A percentile compares a stretch with the other conserved stretches of the same genome.
These are phyloP conservation scores for Asbolus verrucosus DNA, from an alignment of 1,140 invertebrate genomes.

Conservation along the genomic window DNA sequence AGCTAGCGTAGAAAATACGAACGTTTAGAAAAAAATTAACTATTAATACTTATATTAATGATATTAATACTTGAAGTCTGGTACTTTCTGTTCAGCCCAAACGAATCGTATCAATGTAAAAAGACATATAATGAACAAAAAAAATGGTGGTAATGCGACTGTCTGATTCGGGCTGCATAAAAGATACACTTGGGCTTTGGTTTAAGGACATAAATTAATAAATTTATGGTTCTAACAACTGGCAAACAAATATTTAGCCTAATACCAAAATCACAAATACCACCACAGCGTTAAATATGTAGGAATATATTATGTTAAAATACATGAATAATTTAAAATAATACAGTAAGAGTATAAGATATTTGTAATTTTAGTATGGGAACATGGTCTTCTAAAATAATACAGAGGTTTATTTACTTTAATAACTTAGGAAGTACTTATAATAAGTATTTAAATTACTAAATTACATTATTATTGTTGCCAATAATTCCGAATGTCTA, in stretches of 20 bases:
- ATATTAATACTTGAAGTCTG: conserved; percentile 54
- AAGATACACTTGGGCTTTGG: conserved; percentile 52
- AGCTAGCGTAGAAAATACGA: conserved; percentile 47
- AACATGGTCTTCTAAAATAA: conserved; percentile 53
- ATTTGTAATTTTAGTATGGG: conserved; percentile 49
- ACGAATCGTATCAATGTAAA: conserved; percentile 22
- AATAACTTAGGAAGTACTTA: conserved; percentile 65
- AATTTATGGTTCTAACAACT: conserved; percentile 44
- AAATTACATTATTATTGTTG: conserved; percentile 59
- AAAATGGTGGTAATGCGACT: conserved; percentile 23
- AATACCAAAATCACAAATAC: conserved; percentile 51
- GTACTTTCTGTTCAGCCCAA: conserved; percentile 44
- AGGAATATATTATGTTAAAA: conserved; percentile 48
- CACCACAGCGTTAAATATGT: conserved; percentile 18
- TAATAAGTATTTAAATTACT: conserved; percentile 62
- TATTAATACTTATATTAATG: conserved; percentile 55
- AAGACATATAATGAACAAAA: conserved; percentile 33
- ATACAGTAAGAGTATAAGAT: conserved; percentile 45
- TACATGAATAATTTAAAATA: conserved; percentile 49
- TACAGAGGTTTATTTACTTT: conserved; percentile 54
- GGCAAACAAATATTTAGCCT: conserved; percentile 49
- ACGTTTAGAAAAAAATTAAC: conserved; percentile 51
- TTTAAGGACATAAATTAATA: conserved; percentile 50
- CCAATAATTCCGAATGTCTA: conserved; percentile 52
- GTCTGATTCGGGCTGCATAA: conserved; percentile 45